Evolutionary conservation across 2,888 invertebrate species (phyloP).

Genomic region (Rhingia rostrata): DNA sequence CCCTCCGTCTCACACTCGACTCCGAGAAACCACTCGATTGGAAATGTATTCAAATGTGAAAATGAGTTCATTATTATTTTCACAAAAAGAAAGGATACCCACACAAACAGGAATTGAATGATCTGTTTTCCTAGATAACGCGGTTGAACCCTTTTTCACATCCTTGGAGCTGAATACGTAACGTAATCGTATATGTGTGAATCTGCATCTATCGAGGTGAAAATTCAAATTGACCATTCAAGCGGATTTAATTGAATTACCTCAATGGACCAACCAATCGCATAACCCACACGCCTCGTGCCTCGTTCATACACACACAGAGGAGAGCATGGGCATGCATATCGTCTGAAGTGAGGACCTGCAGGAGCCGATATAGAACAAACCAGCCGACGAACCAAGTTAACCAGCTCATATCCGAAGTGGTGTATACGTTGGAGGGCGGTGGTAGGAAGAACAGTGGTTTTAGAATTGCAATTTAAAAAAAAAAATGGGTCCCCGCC

Average conservation of each 20-base stretch:
- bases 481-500: slow-evolving; percentile 35
- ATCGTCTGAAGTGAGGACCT: slow-evolving; percentile 33
- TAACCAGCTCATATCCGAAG: slow-evolving; percentile 64
- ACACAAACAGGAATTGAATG: slow-evolving; percentile 6
- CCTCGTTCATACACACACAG: not conserved
- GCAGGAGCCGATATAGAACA: slow-evolving; percentile 47
- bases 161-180: slow-evolving; percentile 10
- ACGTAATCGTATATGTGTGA: not conserved
- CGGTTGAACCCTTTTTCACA: slow-evolving; percentile 18
- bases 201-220: slow-evolving; percentile 71
- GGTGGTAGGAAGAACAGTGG: slow-evolving; percentile 25
- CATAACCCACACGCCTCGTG: slow-evolving; percentile 35
- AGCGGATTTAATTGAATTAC: slow-evolving; percentile 74
- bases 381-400: slow-evolving; percentile 59
- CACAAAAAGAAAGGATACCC: slow-evolving; percentile 6
- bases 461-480: slow-evolving; percentile 59
- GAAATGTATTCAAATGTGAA: slow-evolving; percentile 74
- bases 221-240: slow-evolving; percentile 73
- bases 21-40: slow-evolving; percentile 57
- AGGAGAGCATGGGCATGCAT: slow-evolving; percentile 2
- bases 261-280: slow-evolving; percentile 43
- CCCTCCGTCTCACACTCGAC: slow-evolving; percentile 3
- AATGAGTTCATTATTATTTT: slow-evolving; percentile 70
- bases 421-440: slow-evolving; percentile 1
- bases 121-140: slow-evolving; percentile 49